Evolutionary conservation across 1,140 invertebrate genomes (phyloP), one percentile per base, ranked within the genome.

Genomic region (Apis dorsata): DNA sequence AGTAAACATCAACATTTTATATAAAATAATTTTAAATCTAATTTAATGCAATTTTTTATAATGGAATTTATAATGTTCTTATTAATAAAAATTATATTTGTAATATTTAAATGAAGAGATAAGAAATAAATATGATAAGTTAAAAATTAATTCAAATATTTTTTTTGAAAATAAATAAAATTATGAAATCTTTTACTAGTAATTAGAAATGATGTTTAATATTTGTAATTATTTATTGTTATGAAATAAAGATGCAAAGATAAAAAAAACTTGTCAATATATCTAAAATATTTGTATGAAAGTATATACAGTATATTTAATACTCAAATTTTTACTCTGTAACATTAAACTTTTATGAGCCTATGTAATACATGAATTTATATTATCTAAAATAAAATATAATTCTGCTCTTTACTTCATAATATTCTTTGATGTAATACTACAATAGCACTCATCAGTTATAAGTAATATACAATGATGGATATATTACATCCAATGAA

Each of bases 281-380:
- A 55, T 12, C n/a, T 60, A 63, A 55, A 74, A 75, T 57, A 81
- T 66, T 63, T 49, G 28, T 81, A 44, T 65, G 49, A 73, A 73
- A 63, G 63, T 80, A 55, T 28, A n/a, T 73, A 65, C 24, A 77
- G 12, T 66, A 77, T 53, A 24, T 49, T 11, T 15, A 66, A n/a
- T 55, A 19, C 10, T 53, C 3, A 55, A 34, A 75, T 68, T 57
- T 24, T 49, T 66, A 51, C 57, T 44, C 34, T 24, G 55, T 19
- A 24, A 44, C 49, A 44, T n/a, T 75, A 44, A 75, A 75, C 62
- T 81, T 63, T 74, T 24, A 55, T 55, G 15, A 51, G 51, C 9
- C 9, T 68, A 68, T 21, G n/a, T 59, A 17, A 44, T 72, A 28
- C 34, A 34, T 44, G 21, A 28, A 34, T 72, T 72, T 79, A 60